Percentiles rank a stretch among this genome's conserved stretches.
Evolutionary conservation across 2,888 invertebrate species (phyloP).

Genomic region (Sinodicranocentrus sp.): DNA sequence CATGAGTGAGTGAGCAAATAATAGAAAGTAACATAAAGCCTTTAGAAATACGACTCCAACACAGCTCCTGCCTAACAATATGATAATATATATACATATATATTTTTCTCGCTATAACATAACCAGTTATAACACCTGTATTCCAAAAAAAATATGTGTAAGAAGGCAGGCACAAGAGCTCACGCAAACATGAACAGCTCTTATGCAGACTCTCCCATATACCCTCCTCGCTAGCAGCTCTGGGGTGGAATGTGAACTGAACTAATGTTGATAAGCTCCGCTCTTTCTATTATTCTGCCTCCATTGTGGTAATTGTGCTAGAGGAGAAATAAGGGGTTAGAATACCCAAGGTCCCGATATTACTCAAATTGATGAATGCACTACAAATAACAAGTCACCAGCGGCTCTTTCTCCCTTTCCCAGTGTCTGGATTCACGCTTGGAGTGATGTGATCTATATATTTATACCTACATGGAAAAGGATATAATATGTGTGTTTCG

Average conservation of each 20-base stretch:
- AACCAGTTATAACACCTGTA: conserved; percentile 27
- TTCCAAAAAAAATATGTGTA: no score
- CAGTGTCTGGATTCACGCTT: conserved; percentile 14
- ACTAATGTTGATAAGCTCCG: background rate
- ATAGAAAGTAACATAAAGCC: conserved; percentile 46
- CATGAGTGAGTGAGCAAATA: conserved; percentile 58
- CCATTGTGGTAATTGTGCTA: conserved; percentile 36
- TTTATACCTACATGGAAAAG: background rate
- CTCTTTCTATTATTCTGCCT: conserved; percentile 25
- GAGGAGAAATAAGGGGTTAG: conserved; percentile 42
- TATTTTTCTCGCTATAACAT: no score
- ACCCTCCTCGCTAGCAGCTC: no score
- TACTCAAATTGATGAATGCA: conserved; percentile 60
- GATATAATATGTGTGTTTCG: background rate
- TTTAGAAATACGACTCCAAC: conserved; percentile 35
- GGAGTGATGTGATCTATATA: conserved; percentile 14
- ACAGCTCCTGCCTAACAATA: no score
- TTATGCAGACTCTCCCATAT: no score
- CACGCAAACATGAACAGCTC: no score
- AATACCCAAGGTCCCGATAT: conserved; percentile 52
- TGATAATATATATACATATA: no score
- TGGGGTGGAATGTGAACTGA: no score
- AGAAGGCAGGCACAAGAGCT: no score
- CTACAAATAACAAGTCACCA: conserved; percentile 60
- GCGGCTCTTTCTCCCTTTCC: conserved; percentile 28